Evolutionary conservation across 2,888 invertebrate species (phyloP).

Genomic region (Brenthis daphne): DNA sequence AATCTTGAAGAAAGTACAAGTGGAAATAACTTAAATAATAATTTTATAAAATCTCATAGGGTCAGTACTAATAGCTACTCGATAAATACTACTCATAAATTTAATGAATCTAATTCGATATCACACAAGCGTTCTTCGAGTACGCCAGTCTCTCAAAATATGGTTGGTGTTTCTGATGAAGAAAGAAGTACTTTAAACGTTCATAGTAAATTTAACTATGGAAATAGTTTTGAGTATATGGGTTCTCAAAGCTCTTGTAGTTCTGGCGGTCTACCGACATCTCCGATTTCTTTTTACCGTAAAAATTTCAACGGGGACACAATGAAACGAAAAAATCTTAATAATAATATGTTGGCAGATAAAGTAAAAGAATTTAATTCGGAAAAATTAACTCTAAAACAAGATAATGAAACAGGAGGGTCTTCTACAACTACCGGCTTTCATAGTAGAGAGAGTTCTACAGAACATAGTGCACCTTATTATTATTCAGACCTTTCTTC

Average conservation of each 20-base stretch:
- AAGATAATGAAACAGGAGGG: slow-evolving; percentile 59
- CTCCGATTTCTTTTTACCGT: slow-evolving; percentile 76
- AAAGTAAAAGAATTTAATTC: slow-evolving; percentile 76
- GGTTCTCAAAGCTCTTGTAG: slow-evolving; percentile 69
- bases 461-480: slow-evolving; percentile 89
- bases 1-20: slow-evolving; percentile 81
- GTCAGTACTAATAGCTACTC: slow-evolving; percentile 21
- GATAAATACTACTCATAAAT: slow-evolving; percentile 17
- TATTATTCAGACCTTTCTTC: slow-evolving; percentile 91
- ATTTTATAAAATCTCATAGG: slow-evolving; percentile 27
- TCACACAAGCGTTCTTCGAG: slow-evolving; percentile 60
- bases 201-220: slow-evolving; percentile 53
- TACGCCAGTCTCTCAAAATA: slow-evolving; percentile 55
- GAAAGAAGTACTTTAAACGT: slow-evolving; percentile 47
- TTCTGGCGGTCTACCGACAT: slow-evolving; percentile 61
- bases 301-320: slow-evolving; percentile 71
- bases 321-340: slow-evolving; percentile 69
- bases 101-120: slow-evolving; percentile 4
- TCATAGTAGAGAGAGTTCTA: slow-evolving; percentile 84
- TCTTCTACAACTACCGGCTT: slow-evolving; percentile 73
- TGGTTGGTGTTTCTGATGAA: slow-evolving; percentile 41
- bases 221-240: slow-evolving; percentile 59
- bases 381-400: slow-evolving; percentile 63
- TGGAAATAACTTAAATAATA: slow-evolving; percentile 43
- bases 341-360: slow-evolving; percentile 64